Conservation (phyloP, 2,113 vertebrate genomes). For the Patagioenas fasciata region DNA sequence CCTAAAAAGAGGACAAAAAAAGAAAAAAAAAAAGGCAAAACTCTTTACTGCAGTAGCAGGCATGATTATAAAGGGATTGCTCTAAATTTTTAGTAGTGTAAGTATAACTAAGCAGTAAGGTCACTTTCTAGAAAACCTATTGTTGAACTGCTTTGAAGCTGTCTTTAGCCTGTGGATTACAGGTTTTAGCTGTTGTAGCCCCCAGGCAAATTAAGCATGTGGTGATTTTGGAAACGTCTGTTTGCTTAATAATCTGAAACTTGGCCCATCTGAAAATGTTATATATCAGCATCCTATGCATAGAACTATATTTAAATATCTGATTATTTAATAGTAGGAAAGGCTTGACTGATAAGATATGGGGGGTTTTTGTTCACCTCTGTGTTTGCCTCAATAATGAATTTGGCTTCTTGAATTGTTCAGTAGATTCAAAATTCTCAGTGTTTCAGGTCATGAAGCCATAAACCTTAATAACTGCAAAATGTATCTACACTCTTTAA, state of each 20-base stretch:
- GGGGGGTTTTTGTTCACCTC: neutral
- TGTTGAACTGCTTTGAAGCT: constrained; percentile 80
- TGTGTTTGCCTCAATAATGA: neutral
- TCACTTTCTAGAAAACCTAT: constrained; percentile 78
- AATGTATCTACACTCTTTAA: neutral
- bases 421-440: constrained; percentile 13
- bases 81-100: constrained; percentile 60
- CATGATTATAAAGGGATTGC: constrained; percentile 69
- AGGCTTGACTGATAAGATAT: neutral
- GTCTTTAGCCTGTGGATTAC: constrained; percentile 41
- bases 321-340: constrained; percentile 10
- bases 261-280: constrained; percentile 60
- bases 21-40: neutral
- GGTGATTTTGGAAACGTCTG: constrained; percentile 18
- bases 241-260: constrained; percentile 61
- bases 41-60: constrained; percentile 74
- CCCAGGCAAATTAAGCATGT: neutral
- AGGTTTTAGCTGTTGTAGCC: constrained; percentile 17
- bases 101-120: constrained; percentile 53
- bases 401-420: constrained; percentile 51
- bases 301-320: constrained; percentile 7
- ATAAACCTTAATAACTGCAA: neutral
- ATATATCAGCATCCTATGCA: constrained; percentile 28
- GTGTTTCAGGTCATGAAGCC: constrained; percentile 5
- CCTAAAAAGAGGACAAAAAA: neutral